Base-by-base conservation (phyloP, 2,888 invertebrate species). In the Iphiclides podalirius region DNA sequence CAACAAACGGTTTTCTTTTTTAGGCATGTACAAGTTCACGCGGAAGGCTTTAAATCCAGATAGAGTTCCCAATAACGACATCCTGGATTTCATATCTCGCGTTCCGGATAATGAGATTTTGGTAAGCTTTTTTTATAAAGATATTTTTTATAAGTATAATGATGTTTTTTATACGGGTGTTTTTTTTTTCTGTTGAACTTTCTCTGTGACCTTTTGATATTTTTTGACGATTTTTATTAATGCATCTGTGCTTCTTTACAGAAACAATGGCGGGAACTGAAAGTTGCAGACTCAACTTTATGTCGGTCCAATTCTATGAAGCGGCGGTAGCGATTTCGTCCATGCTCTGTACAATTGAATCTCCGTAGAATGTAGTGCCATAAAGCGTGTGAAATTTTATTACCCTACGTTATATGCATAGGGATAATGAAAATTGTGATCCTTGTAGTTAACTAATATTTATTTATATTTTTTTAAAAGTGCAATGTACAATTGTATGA, bases 241-340 rank as follows among this genome's bases (percentile, higher is more conserved):
- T n/a, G n/a, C n/a, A n/a, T 41, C 23, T 38, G 23, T 41, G 12
- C n/a, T 56, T 47, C 41, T 37, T 72, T 71, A 14, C 79, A 88
- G 88, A 87, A 83, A 77, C 76, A 86, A 72, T 88, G 88, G 88
- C 75, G 78, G 14, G 87, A 87, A 57, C 60, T 87, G 13, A 84
- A 80, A 69, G 83, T 87, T 53, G 79, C 80, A 7, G 86, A 85
- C 48, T 73, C 80, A 1, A 75, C 64, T 39, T 52, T 72, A 12
- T 69, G 59, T 52, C 61, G 75, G 53, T 58, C 58, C 1, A 64
- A 60, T 12, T 65, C 70, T 1, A 57, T 63, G 34, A 67, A 66
- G 55, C 63, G 63, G 44, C 59, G 65, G 52, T 59, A 64, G 48
- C 40, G 46, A 48, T 52, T 20, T 3, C 20, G 6, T 20, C 6